A percentile compares a stretch with the other conserved stretches of the same genome.
Conservation (phyloP, 2,797 vertebrate species). For the Notolabrus celidotus region DNA sequence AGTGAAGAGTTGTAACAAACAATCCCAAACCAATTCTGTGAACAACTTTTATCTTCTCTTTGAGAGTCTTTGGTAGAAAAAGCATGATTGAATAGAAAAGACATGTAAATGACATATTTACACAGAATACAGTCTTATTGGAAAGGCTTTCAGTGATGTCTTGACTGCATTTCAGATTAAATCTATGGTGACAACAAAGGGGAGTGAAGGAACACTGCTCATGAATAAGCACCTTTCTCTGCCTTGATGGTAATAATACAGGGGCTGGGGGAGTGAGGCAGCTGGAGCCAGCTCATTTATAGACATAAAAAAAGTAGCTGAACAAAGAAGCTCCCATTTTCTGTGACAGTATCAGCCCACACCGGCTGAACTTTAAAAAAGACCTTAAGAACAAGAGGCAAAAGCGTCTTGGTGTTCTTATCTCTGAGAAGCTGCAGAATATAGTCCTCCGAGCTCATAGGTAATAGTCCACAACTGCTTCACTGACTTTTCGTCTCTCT, state of each 20-base stretch:
- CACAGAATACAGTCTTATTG: constrained; percentile 55
- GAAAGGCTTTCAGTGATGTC: constrained; percentile 24
- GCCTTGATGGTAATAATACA: constrained; percentile 58
- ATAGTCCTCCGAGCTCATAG: constrained; percentile 54
- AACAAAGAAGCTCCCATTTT: constrained; percentile 71
- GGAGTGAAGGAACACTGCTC: constrained; percentile 23
- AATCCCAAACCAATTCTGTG: constrained; percentile 36
- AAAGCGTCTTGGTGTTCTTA: constrained; percentile 46
- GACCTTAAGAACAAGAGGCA: constrained; percentile 36
- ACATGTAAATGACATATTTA: constrained; percentile 68
- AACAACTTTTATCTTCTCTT: constrained; percentile 50
- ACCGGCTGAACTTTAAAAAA: constrained; percentile 58
- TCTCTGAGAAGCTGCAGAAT: constrained; percentile 53
- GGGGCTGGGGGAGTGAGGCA: constrained; percentile 47
- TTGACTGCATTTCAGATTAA: constrained; percentile 35
- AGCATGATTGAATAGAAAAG: constrained; percentile 36
- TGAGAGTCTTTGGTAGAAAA: constrained; percentile 72
- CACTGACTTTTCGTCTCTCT: constrained; percentile 64
- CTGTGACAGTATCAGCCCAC: constrained; percentile 65
- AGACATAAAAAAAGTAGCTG: constrained; percentile 53
- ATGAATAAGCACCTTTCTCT: constrained; percentile 52
- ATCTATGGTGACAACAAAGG: constrained; percentile 32
- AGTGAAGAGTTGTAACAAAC: constrained; percentile 24
- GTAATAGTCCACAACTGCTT: constrained; percentile 66
- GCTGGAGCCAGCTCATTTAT: constrained; percentile 61